Conservation (phyloP, 2,113 vertebrate genomes). For the Mustela nigripes region DNA sequence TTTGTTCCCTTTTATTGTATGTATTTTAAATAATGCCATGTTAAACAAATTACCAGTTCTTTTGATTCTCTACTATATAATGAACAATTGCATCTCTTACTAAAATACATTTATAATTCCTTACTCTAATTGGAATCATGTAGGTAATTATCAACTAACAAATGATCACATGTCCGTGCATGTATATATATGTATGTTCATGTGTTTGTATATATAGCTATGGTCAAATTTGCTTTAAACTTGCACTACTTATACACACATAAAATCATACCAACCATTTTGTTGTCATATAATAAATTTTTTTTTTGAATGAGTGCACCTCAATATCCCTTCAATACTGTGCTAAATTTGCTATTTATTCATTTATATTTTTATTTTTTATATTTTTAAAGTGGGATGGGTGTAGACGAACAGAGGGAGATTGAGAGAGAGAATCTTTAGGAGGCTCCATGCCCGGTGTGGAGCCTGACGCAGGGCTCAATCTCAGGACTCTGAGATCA, state of each 20-base stretch:
- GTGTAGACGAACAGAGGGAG: background rate
- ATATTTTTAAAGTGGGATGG: background rate
- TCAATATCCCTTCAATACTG: background rate
- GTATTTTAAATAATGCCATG: background rate
- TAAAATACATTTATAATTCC: conserved; percentile 78
- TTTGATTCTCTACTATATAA: conserved; percentile 66
- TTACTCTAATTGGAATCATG: conserved; percentile 68
- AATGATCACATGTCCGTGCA: background rate
- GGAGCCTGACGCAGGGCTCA: background rate
- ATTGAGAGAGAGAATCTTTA: background rate
- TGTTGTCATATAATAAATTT: background rate
- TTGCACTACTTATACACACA: background rate
- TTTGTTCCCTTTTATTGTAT: conserved; percentile 56
- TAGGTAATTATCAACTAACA: background rate
- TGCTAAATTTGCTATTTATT: background rate
- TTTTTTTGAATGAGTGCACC: background rate
- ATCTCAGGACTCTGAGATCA: background rate
- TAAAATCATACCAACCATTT: background rate
- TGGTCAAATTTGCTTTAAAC: background rate
- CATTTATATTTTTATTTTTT: background rate
- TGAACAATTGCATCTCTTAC: conserved; percentile 66
- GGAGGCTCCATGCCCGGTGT: background rate
- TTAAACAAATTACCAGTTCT: conserved; percentile 53
- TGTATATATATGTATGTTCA: background rate
- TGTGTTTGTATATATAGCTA: background rate